Percentiles rank a stretch among this genome's conserved stretches.
These are phyloP conservation scores for Phoxinus phoxinus DNA, from an alignment of 2,113 vertebrate species.

Conservation along the genomic window DNA sequence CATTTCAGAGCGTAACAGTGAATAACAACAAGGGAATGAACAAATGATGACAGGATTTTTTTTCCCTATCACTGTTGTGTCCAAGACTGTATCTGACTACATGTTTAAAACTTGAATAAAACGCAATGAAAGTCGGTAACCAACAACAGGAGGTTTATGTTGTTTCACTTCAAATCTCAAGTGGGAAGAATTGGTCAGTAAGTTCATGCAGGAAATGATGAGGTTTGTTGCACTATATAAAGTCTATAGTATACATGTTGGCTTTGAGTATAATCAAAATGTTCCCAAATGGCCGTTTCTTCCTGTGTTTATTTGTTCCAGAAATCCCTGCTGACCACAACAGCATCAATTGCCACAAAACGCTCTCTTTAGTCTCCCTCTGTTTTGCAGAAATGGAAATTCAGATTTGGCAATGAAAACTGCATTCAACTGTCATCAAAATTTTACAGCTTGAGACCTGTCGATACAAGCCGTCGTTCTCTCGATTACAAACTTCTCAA, in stretches of 20 bases:
- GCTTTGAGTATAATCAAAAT: slow-evolving; percentile 61
- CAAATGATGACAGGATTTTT: neutral
- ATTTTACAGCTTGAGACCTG: slow-evolving; percentile 41
- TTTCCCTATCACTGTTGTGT: neutral
- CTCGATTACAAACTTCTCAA: slow-evolving; percentile 47
- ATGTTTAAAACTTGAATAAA: neutral
- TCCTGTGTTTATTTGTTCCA: slow-evolving; percentile 76
- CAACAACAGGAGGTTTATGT: neutral
- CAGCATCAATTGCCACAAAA: slow-evolving; percentile 57
- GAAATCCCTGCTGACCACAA: slow-evolving; percentile 63
- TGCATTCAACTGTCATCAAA: slow-evolving; percentile 38
- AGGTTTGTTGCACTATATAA: slow-evolving; percentile 68
- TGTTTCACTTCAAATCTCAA: slow-evolving; percentile 10
- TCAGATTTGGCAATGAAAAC: slow-evolving; percentile 30
- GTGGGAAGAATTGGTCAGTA: slow-evolving; percentile 41
- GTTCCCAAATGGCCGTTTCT: slow-evolving; percentile 59
- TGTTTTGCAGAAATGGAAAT: slow-evolving; percentile 37
- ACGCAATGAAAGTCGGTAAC: neutral
- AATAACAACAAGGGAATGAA: neutral
- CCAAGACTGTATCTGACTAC: slow-evolving; percentile 56
- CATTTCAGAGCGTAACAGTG: neutral
- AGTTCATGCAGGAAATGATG: slow-evolving; percentile 59
- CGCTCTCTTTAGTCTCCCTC: slow-evolving; percentile 24
- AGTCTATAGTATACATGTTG: slow-evolving; percentile 59
- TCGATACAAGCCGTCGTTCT: slow-evolving; percentile 47